A percentile compares a stretch with the other conserved stretches of the same genome.
These are phyloP conservation scores for Ischnus inquisitorius DNA, from an alignment of 2,888 invertebrate species.

Conservation along the genomic window DNA sequence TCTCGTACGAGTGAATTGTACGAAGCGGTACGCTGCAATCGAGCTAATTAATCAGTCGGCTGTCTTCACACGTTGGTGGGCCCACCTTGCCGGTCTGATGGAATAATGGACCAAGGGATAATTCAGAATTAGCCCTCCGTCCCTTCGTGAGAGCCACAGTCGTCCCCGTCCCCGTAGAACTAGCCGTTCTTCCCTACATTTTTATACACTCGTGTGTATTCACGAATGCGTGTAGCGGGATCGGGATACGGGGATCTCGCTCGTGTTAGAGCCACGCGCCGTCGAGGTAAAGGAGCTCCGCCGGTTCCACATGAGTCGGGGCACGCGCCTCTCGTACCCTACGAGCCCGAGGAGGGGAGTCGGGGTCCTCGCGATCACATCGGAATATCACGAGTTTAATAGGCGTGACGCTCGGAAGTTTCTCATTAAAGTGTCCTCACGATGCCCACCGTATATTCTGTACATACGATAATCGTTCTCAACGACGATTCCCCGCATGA, in stretches of 20 bases:
- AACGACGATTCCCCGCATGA: background rate
- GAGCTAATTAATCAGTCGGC: slow-evolving; percentile 79
- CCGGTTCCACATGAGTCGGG: slow-evolving; percentile 62
- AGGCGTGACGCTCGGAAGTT: slow-evolving; percentile 67
- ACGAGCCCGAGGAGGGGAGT: slow-evolving; percentile 29
- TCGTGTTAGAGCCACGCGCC: slow-evolving; percentile 39
- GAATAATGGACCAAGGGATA: slow-evolving; percentile 69
- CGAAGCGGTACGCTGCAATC: slow-evolving; percentile 66
- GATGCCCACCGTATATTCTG: slow-evolving; percentile 23
- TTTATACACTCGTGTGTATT: slow-evolving; percentile 60
- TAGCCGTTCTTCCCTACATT: slow-evolving; percentile 47
- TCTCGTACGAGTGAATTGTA: slow-evolving; percentile 11
- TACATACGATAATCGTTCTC: slow-evolving; percentile 27
- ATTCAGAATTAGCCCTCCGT: slow-evolving; percentile 72
- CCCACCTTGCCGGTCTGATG: slow-evolving; percentile 77
- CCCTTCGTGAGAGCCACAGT: slow-evolving; percentile 66
- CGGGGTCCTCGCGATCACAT: slow-evolving; percentile 49
- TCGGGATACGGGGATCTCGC: slow-evolving; percentile 7
- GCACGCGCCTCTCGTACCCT: slow-evolving; percentile 65
- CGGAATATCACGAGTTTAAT: slow-evolving; percentile 69
- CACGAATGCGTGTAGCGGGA: slow-evolving; percentile 8
- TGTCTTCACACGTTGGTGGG: slow-evolving; percentile 80
- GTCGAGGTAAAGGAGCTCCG: slow-evolving; percentile 47
- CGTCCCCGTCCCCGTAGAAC: slow-evolving; percentile 4
- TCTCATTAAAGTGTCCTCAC: slow-evolving; percentile 59